Evolutionary conservation across 2,113 vertebrate genomes (phyloP).

Genomic region (Lagopus leucura): DNA sequence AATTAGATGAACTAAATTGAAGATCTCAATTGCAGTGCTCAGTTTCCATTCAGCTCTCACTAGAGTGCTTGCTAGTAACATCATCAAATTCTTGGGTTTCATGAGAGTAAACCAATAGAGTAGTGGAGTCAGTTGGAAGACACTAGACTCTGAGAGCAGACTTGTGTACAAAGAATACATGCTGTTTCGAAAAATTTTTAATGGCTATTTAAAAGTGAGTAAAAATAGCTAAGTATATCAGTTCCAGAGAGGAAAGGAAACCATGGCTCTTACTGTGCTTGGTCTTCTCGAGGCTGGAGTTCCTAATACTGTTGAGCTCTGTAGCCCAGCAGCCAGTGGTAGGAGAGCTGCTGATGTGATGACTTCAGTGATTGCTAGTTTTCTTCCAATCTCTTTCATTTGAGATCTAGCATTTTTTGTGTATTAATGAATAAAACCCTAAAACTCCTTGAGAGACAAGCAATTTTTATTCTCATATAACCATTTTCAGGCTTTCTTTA

Average conservation of each 20-base stretch:
- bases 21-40: neutral
- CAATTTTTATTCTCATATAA: neutral
- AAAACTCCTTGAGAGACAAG: neutral
- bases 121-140: neutral
- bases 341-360: neutral
- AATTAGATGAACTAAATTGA: rapidly evolving
- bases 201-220: neutral
- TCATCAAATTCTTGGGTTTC: neutral
- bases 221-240: neutral
- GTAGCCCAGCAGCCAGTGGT: neutral
- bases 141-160: neutral
- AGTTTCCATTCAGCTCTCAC: neutral
- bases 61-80: neutral
- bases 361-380: neutral
- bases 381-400: neutral
- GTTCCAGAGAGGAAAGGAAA: neutral
- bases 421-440: neutral
- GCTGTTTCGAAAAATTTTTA: neutral
- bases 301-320: neutral
- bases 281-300: neutral
- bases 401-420: neutral
- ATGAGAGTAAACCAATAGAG: neutral
- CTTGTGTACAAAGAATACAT: neutral
- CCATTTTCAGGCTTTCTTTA: neutral
- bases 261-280: rapidly evolving